A percentile compares a stretch with the other conserved stretches of the same genome.
phyloP scores from a whole-genome alignment of 2,888 invertebrate species.

The Drosophila affinis region DNA sequence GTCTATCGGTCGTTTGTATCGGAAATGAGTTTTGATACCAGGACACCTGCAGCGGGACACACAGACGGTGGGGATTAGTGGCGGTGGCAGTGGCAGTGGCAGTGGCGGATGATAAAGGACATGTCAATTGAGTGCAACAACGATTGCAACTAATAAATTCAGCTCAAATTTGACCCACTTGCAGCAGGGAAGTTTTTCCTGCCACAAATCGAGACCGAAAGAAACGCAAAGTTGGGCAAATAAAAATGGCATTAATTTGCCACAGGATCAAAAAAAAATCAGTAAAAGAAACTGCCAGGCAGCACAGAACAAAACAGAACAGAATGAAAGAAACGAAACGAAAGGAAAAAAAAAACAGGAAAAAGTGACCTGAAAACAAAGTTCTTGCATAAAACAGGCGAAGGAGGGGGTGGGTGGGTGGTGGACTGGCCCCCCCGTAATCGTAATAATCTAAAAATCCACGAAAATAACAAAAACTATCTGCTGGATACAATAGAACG shows the following conservation, averaged over 20 bases:
- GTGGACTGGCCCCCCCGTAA: slow-evolving; percentile 28
- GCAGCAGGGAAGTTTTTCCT: slow-evolving; percentile 19
- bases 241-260: slow-evolving; percentile 53
- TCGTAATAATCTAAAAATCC: slow-evolving; percentile 59
- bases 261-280: slow-evolving; percentile 27
- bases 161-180: slow-evolving; percentile 51
- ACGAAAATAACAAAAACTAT: slow-evolving; percentile 39
- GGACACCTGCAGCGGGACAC: slow-evolving; percentile 85
- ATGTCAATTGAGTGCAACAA: slow-evolving; percentile 23
- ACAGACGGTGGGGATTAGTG: slow-evolving; percentile 26
- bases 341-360: slow-evolving; percentile 26
- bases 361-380: slow-evolving; percentile 61
- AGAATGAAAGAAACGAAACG: slow-evolving; percentile 20
- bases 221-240: slow-evolving; percentile 47
- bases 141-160: slow-evolving; percentile 38
- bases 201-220: slow-evolving; percentile 27
- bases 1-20: slow-evolving; percentile 87
- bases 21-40: slow-evolving; percentile 90
- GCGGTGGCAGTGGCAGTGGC: not conserved
- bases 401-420: slow-evolving; percentile 9
- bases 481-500: slow-evolving; percentile 44
- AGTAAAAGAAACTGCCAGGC: slow-evolving; percentile 35
- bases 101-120: slow-evolving; percentile 15
- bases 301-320: slow-evolving; percentile 16
- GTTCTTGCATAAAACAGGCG: slow-evolving; percentile 49